A percentile compares a stretch with the other conserved stretches of the same genome.
These are phyloP conservation scores for Stenotaenia linearis DNA, from an alignment of 2,888 invertebrate genomes.

Conservation along the genomic window DNA sequence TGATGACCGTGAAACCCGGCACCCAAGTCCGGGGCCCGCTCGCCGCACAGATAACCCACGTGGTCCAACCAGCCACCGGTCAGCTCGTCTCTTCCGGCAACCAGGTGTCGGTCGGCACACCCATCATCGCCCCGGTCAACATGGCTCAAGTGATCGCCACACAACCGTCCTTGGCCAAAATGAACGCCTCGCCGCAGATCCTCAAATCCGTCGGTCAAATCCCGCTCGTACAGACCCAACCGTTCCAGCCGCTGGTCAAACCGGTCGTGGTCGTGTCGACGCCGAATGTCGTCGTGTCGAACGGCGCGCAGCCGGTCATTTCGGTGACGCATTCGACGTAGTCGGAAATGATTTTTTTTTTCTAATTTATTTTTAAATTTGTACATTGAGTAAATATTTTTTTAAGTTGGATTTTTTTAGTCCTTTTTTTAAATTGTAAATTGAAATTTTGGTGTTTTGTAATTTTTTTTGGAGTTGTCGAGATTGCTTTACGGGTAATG, in stretches of 20 bases:
- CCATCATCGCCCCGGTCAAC: slow-evolving; percentile 29
- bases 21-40: slow-evolving; percentile 31
- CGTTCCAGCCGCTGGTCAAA: slow-evolving; percentile 32
- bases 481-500: too few relatives aligned
- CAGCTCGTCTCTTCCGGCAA: slow-evolving; percentile 32
- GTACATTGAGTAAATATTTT: not conserved
- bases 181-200: slow-evolving; percentile 19
- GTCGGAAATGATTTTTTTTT: not conserved
- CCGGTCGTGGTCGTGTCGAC: slow-evolving; percentile 35
- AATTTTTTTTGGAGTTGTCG: too few relatives aligned
- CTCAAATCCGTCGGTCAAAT: slow-evolving; percentile 31
- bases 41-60: slow-evolving; percentile 34
- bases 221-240: slow-evolving; percentile 29
- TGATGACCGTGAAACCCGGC: slow-evolving; percentile 34
- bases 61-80: slow-evolving; percentile 31
- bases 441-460: too few relatives aligned
- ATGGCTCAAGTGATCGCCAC: slow-evolving; percentile 30
- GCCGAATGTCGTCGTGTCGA: not conserved
- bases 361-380: not conserved
- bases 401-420: too few relatives aligned
- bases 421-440: too few relatives aligned
- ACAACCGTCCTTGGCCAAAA: slow-evolving; percentile 30
- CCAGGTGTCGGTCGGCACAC: slow-evolving; percentile 7
- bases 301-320: not conserved
- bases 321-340: not conserved